Percentiles rank a stretch among this genome's conserved stretches.
Evolutionary conservation across 2,113 vertebrate species (phyloP).

Genomic region (Dromaius novaehollandiae): DNA sequence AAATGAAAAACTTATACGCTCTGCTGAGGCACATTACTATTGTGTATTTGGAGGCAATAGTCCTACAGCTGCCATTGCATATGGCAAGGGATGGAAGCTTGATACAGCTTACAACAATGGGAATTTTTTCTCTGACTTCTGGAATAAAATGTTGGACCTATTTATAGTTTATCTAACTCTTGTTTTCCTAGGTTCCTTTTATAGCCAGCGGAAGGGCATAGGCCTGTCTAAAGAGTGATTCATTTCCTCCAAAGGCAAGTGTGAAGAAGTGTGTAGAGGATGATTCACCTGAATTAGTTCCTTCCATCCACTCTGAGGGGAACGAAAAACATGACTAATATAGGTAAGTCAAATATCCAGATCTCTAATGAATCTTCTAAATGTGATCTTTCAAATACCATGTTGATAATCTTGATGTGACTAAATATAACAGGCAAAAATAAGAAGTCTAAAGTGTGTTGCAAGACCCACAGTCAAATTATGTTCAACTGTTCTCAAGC

Average conservation of each 20-base stretch:
- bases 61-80: not conserved
- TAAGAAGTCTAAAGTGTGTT: not conserved
- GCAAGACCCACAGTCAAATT: not conserved
- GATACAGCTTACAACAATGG: not conserved
- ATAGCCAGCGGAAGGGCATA: not conserved
- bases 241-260: not conserved
- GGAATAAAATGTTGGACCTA: not conserved
- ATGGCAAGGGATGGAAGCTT: not conserved
- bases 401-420: not conserved
- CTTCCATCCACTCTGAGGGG: not conserved
- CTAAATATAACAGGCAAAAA: not conserved
- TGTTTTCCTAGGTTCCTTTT: not conserved
- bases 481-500: not conserved
- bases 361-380: not conserved
- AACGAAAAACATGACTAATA: not conserved
- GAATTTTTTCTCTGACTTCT: not conserved
- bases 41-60: not conserved
- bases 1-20: not conserved
- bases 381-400: not conserved
- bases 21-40: not conserved
- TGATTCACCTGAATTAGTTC: conserved; percentile 37
- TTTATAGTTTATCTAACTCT: not conserved
- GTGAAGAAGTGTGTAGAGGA: not conserved
- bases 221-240: not conserved
- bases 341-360: not conserved